Evolutionary conservation across 2,888 invertebrate species (phyloP).

Genomic region (Liposcelis brunnea): DNA sequence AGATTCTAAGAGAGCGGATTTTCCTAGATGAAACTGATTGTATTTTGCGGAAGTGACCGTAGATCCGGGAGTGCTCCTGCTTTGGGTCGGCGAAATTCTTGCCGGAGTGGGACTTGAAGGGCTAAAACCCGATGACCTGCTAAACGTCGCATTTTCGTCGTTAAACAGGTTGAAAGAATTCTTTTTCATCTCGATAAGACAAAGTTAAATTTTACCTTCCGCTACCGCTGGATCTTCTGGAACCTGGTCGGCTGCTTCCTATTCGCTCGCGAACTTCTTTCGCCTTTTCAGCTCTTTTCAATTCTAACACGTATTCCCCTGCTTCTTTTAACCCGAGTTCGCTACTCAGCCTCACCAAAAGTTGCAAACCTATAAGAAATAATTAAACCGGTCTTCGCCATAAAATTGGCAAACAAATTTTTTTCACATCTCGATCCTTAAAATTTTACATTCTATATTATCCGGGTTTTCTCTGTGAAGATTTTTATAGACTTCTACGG

Average conservation of each 20-base stretch:
- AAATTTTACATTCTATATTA: conserved; percentile 80
- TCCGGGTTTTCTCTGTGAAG: conserved; percentile 85
- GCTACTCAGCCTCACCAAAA: conserved; percentile 71
- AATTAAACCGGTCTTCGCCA: too few relatives aligned
- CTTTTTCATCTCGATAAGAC: neutral
- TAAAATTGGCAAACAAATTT: too few relatives aligned
- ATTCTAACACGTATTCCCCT: conserved; percentile 63
- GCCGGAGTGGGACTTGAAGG: neutral
- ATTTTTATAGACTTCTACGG: conserved; percentile 63
- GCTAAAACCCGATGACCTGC: conserved; percentile 3
- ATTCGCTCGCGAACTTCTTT: conserved; percentile 38
- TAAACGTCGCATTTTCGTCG: too few relatives aligned
- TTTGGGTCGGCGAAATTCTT: neutral
- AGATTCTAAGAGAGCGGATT: conserved; percentile 4
- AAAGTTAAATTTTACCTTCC: neutral
- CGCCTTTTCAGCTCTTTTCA: conserved; percentile 52
- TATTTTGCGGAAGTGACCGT: conserved; percentile 12
- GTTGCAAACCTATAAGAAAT: conserved; percentile 45
- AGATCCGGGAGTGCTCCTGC: conserved; percentile 13
- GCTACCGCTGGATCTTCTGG: conserved; percentile 11
- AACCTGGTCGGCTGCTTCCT: conserved; percentile 37
- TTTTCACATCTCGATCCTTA: too few relatives aligned
- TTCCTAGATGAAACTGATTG: neutral
- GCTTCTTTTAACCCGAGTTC: conserved; percentile 85
- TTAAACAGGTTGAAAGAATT: conserved; percentile 1